Conservation (phyloP, 2,888 invertebrate genomes). For the Galeopsomyia nigrocyanea region DNA sequence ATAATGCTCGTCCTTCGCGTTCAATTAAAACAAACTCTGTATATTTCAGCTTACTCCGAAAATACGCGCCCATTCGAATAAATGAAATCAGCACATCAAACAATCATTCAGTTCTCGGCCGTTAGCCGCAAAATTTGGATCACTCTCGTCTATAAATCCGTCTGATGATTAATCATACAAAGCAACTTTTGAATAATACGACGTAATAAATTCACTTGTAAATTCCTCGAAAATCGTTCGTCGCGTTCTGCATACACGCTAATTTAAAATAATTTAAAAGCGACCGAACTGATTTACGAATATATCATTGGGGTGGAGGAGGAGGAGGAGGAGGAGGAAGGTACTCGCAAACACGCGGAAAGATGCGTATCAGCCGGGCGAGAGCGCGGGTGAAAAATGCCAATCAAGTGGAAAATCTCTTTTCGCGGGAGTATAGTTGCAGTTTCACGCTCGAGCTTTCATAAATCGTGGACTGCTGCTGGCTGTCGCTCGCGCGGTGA, state of each 20-base stretch:
- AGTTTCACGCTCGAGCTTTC: conserved; percentile 26
- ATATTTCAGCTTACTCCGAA: too few relatives aligned
- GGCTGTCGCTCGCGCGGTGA: conserved; percentile 39
- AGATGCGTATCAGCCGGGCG: background rate
- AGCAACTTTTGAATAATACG: conserved; percentile 5
- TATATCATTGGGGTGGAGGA: background rate
- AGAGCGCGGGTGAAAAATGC: conserved; percentile 3
- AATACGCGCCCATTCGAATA: too few relatives aligned
- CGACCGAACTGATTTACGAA: conserved; percentile 18
- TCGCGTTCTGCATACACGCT: background rate
- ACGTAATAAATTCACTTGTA: background rate
- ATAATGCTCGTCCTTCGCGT: too few relatives aligned
- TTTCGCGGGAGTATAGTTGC: background rate
- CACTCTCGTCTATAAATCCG: too few relatives aligned
- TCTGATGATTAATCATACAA: conserved; percentile 3
- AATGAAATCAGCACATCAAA: too few relatives aligned
- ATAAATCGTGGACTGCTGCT: conserved; percentile 38
- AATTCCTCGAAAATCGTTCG: conserved; percentile 2
- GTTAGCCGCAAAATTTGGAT: too few relatives aligned
- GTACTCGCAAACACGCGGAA: background rate
- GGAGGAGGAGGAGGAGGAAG: background rate
- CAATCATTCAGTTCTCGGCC: too few relatives aligned
- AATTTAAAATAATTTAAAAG: conserved; percentile 26
- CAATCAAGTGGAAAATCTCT: conserved; percentile 36
- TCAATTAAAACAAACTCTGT: too few relatives aligned